These are phyloP conservation scores for Nasua narica DNA, from an alignment of 2,797 vertebrate genomes.

Conservation along the genomic window DNA sequence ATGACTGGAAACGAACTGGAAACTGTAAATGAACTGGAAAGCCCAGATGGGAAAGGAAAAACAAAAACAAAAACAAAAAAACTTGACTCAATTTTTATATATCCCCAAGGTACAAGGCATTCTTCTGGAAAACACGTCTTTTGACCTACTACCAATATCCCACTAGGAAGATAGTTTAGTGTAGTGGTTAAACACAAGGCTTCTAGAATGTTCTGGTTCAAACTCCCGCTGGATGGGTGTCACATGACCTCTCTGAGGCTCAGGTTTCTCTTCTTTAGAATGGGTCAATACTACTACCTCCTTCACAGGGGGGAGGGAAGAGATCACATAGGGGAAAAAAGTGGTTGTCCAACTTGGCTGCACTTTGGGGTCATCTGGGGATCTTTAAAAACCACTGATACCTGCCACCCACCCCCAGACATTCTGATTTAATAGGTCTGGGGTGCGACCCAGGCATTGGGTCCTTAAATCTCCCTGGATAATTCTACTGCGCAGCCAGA, in stretches of 20 bases:
- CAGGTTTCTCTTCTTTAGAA: background rate
- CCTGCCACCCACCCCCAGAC: background rate
- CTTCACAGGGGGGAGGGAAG: background rate
- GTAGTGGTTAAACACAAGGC: background rate
- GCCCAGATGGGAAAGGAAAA: background rate
- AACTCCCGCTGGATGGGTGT: background rate
- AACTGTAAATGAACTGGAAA: conserved; percentile 40
- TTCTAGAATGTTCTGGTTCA: conserved; percentile 24
- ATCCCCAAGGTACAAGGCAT: background rate
- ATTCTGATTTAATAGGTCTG: background rate
- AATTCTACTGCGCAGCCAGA: background rate
- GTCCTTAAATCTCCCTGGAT: background rate
- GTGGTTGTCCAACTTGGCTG: no score
- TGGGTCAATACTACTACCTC: background rate
- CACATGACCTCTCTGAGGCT: background rate
- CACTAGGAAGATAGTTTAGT: background rate
- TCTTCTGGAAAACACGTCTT: conserved; percentile 26
- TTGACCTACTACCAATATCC: background rate
- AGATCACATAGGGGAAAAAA: fast-evolving
- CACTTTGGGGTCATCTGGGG: background rate
- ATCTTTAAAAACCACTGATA: background rate
- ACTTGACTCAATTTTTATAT: background rate
- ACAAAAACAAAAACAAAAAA: background rate
- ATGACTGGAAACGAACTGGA: no score
- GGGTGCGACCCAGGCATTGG: fast-evolving